phyloP scores from a whole-genome alignment of 1,140 invertebrate genomes.

The Mercenaria mercenaria region DNA sequence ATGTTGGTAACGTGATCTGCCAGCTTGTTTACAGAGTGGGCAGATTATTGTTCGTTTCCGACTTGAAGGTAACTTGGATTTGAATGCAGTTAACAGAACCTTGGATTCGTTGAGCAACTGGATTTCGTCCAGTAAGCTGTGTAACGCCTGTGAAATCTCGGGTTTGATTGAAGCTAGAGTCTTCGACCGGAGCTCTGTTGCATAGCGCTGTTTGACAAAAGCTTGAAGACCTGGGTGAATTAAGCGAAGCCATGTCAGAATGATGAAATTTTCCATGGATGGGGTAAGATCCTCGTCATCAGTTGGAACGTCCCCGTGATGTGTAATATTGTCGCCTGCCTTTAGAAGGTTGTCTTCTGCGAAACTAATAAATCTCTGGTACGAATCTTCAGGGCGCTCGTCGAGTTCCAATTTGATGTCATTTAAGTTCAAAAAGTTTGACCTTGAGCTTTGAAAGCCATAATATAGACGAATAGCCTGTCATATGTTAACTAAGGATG shows the following conservation, averaged over 20 bases:
- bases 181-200: slow-evolving; percentile 64
- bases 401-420: slow-evolving; percentile 58
- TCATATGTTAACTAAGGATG: slow-evolving; percentile 59
- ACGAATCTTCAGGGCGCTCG: slow-evolving; percentile 70
- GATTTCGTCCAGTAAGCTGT: slow-evolving; percentile 65
- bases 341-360: slow-evolving; percentile 68
- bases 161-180: slow-evolving; percentile 75
- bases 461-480: slow-evolving; percentile 66
- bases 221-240: slow-evolving; percentile 29
- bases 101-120: background rate
- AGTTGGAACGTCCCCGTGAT: slow-evolving; percentile 45
- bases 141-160: slow-evolving; percentile 68
- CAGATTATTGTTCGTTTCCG: background rate
- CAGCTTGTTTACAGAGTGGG: slow-evolving; percentile 63
- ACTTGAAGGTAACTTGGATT: too few relatives aligned
- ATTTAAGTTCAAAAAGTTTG: slow-evolving; percentile 70
- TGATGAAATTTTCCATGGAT: slow-evolving; percentile 65
- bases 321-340: slow-evolving; percentile 36
- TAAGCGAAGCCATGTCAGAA: slow-evolving; percentile 50
- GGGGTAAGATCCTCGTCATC: slow-evolving; percentile 69
- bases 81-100: background rate
- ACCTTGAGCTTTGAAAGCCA: slow-evolving; percentile 69
- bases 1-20: slow-evolving; percentile 7
- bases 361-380: slow-evolving; percentile 60
- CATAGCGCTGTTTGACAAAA: slow-evolving; percentile 62